Evolutionary conservation across 2,888 invertebrate species (phyloP), one percentile per base, ranked within the genome.

Genomic region (Thymelicus lineola): DNA sequence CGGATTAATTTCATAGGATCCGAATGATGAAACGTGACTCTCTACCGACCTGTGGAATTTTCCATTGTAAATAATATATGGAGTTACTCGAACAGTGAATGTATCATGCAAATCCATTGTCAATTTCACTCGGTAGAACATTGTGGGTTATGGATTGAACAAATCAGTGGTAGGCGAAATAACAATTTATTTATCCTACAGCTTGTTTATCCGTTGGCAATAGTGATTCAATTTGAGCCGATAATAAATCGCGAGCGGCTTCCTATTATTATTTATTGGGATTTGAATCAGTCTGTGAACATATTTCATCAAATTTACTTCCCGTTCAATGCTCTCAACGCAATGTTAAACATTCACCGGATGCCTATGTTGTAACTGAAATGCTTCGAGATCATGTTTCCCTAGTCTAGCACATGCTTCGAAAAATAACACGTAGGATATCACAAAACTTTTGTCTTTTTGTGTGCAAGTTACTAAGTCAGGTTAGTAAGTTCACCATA

Each of bases 161-260:
- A 69, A 69, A 69, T 69, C 69, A 69, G 58, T 69, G 69, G 48
- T 7, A 58, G 63, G 62, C 14, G 63, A 69, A 69, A 69, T 63
- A 69, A 63, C 63, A 63, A 69, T 63, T 75, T 77, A 75, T 79
- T 76, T 76, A 75, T 75, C 75, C 73, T 67, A 70, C 72, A 72
- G 72, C 72, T 70, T 73, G 73, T 77, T 75, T 76, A 74, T 72
- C 64, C 65, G 62, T 72, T 75, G 71, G 75, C 71, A 71, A 72
- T 68, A 71, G 72, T 70, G 72, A 58, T 72, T 75, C 75, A 75
- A 77, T 78, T 74, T 71, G 46, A 66, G 72, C 64, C 61, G 66
- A 72, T 73, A 73, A 77, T 79, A 80, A 79, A 80, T 81, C 77
- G 78, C 75, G 70, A 61, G 65, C 63, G 66, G 73, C 75, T 78